phyloP scores from a whole-genome alignment of 2,113 vertebrate species.

The mouse (Mus musculus) region GRCm39 chr11:26355001-26355500 shows the following conservation, averaged over 20 bases:
- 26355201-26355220: background rate
- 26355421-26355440: slow-evolving; percentile 40
- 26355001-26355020: background rate
- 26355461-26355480: background rate
- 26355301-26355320: slow-evolving; percentile 6
- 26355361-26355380: background rate
- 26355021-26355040: background rate
- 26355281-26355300: slow-evolving; percentile 35
- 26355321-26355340: slow-evolving; percentile 39
- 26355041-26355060: background rate
- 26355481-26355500: background rate
- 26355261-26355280: slow-evolving; percentile 45
- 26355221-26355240: slow-evolving; percentile 2
- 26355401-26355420: slow-evolving; percentile 5
- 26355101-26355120: background rate
- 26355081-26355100: background rate
- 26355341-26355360: slow-evolving; percentile 49
- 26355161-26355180: background rate
- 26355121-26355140: background rate
- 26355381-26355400: background rate
- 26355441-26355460: background rate
- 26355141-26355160: slow-evolving; percentile 49
- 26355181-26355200: slow-evolving; percentile 48
- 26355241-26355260: background rate
- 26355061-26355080: background rate